phyloP scores from a whole-genome alignment of 2,888 invertebrate genomes.

The Leptura quadrifasciata region DNA sequence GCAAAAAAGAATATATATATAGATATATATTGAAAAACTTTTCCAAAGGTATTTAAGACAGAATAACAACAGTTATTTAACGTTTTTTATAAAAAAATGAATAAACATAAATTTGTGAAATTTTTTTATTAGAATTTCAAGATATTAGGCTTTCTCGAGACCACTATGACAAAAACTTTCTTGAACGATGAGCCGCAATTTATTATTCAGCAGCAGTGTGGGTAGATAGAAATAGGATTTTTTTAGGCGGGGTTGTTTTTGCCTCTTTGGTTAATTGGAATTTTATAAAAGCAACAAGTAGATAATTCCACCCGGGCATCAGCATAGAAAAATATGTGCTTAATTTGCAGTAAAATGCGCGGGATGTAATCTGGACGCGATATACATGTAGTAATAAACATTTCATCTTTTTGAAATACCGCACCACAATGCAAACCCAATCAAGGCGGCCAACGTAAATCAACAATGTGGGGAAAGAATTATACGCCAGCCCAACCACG shows the following conservation, averaged over 20 bases:
- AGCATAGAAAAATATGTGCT: constrained; percentile 29
- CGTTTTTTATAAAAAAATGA: too few species aligned
- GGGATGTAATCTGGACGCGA: constrained; percentile 48
- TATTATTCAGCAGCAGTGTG: background rate
- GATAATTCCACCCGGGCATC: background rate
- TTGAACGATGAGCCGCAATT: too few species aligned
- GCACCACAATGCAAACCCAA: constrained; percentile 58
- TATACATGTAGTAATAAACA: constrained; percentile 55
- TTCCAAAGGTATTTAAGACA: too few species aligned
- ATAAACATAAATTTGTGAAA: too few species aligned
- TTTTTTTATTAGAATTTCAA: too few species aligned
- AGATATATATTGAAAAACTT: too few species aligned
- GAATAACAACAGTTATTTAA: too few species aligned
- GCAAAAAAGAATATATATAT: too few species aligned
- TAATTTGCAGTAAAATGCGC: constrained; percentile 45
- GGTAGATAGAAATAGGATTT: background rate
- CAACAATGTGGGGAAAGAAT: constrained; percentile 56
- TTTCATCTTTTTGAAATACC: constrained; percentile 59
- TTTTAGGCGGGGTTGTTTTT: background rate
- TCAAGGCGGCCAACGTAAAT: constrained; percentile 55
- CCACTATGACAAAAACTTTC: too few species aligned
- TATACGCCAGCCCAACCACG: constrained; percentile 41
- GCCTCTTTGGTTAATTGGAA: constrained; percentile 3
- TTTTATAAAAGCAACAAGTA: background rate
- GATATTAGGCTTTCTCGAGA: too few species aligned